A percentile compares a stretch with the other conserved stretches of the same genome.
These are phyloP conservation scores for Tenodera sinensis DNA, from an alignment of 2,888 invertebrate genomes.

Conservation along the genomic window DNA sequence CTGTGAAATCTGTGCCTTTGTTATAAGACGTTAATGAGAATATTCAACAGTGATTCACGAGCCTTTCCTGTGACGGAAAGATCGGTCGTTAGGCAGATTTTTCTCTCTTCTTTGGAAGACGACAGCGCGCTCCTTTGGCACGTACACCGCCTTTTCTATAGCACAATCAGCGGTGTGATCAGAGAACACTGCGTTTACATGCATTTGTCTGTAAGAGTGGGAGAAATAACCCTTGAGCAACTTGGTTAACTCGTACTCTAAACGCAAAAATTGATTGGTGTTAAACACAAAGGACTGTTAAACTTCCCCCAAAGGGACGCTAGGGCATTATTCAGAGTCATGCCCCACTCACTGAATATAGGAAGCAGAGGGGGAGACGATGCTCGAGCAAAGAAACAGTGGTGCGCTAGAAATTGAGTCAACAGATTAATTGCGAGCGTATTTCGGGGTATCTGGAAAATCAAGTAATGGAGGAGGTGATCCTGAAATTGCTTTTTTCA, in stretches of 20 bases:
- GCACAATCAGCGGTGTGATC: background rate
- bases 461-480: too few species aligned
- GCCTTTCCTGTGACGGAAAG: too few species aligned
- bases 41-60: too few species aligned
- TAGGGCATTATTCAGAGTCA: background rate
- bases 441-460: too few species aligned
- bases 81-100: too few species aligned
- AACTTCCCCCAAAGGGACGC: background rate
- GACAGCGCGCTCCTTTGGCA: background rate
- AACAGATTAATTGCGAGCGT: too few species aligned
- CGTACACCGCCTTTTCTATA: background rate
- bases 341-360: background rate
- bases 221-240: background rate
- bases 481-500: too few species aligned
- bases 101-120: background rate
- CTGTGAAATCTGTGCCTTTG: too few species aligned
- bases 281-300: background rate
- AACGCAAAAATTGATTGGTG: background rate
- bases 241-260: background rate
- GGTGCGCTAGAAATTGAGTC: too few species aligned
- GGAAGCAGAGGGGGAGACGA: background rate
- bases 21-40: too few species aligned
- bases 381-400: background rate
- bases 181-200: background rate
- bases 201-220: background rate